Conservation (phyloP, 2,797 vertebrate genomes). For the Girardinus metallicus region DNA sequence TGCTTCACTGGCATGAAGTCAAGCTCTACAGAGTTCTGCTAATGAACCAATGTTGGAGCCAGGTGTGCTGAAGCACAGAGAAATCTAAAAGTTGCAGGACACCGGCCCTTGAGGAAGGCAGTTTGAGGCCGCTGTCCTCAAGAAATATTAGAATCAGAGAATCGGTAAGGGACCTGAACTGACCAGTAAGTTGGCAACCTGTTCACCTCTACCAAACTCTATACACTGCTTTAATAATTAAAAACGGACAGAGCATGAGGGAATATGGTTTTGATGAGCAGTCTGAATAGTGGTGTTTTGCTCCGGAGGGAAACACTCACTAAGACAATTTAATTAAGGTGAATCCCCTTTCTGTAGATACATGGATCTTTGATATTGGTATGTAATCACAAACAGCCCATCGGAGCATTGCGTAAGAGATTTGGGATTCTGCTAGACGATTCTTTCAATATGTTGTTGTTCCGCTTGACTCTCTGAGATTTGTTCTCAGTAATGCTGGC, state of each 20-base stretch:
- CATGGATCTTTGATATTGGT: conserved; percentile 54
- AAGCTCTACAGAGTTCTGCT: no score
- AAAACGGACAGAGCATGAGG: conserved; percentile 4
- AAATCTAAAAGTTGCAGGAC: no score
- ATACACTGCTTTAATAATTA: conserved; percentile 22
- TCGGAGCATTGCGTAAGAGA: conserved; percentile 10
- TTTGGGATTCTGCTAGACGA: conserved; percentile 43
- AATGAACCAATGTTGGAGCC: no score
- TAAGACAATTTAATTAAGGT: conserved; percentile 52
- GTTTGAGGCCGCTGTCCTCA: no score
- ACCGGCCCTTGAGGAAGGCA: no score
- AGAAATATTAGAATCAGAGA: not conserved
- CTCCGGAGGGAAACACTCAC: conserved; percentile 46
- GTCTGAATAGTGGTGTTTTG: conserved; percentile 36
- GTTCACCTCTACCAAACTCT: not conserved
- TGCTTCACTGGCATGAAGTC: no score
- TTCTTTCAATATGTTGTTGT: conserved; percentile 60
- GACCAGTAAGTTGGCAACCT: not conserved
- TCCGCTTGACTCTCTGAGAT: conserved; percentile 31
- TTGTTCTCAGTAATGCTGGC: conserved; percentile 18
- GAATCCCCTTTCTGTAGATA: conserved; percentile 56
- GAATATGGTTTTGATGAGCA: conserved; percentile 26
- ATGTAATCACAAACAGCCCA: conserved; percentile 66
- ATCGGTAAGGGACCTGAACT: not conserved
- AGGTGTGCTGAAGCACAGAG: no score